Evolutionary conservation across 2,888 invertebrate genomes (phyloP), one percentile per base, ranked within the genome.

Genomic region (Drosophila nr. perissopoda): DNA sequence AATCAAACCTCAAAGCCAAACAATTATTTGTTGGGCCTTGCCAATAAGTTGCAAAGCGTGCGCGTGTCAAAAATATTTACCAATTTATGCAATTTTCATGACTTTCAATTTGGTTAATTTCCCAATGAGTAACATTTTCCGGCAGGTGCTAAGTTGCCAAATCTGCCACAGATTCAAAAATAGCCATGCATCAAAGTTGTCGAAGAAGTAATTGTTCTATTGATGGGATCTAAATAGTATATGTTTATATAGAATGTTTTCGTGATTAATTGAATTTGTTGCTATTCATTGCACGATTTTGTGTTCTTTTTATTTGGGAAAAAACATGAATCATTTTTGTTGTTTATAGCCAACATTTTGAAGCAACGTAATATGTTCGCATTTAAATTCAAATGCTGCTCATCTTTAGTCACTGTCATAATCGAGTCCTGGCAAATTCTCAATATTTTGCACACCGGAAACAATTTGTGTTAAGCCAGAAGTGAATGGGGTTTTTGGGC

Each of bases 1-100:
- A 87, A 89, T 85, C 74, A 84, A 75, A 82, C 75, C 78, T 88
- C 89, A 85, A 89, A 89, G 88, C 74, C 84, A 85, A 82, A 70
- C 70, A 89, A 70, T 75, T 66, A 60, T 87, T 38, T 76, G 57
- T 73, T 70, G 56, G 79, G 73, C 78, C 78, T 71, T 85, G 76
- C 58, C 72, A 71, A 79, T 74, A 68, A 57, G 33, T 33, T 59
- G 11, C 64, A 64, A 36, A 16, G 25, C 8, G 2, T 16, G 34
- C 48, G 51, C 67, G 51, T 73, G 67, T 58, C 68, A 25, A 57
- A 63, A 57, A 53, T 70, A 46, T 70, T 76, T 72, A 48, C 46
- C 66, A 59, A 66, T 31, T 56, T 65, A 68, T 77, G 51, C 49
- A 69, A 63, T 60, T 46, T 57, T 40, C 40, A 33, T 67, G 40